Conservation (phyloP, 2,797 vertebrate genomes). For the Tragopan temminckii region DNA sequence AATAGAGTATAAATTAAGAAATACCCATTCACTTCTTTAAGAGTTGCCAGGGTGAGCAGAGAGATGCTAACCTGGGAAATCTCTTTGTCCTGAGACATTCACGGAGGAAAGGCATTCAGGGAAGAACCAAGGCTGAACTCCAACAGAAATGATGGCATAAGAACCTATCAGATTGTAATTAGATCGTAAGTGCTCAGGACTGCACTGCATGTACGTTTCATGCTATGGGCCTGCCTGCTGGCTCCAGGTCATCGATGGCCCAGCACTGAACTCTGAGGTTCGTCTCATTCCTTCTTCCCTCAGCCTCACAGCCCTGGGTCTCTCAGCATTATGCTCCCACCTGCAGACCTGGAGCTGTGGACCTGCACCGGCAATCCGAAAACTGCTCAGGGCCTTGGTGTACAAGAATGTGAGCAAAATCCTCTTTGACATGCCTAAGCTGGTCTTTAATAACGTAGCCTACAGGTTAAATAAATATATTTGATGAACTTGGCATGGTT, state of each 20-base stretch:
- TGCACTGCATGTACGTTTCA: background rate
- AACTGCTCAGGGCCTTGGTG: background rate
- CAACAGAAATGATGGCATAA: background rate
- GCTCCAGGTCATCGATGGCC: background rate
- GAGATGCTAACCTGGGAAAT: background rate
- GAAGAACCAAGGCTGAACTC: background rate
- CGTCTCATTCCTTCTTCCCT: background rate
- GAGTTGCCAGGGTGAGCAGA: background rate
- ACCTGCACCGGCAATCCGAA: background rate
- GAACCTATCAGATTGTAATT: background rate
- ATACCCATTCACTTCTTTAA: background rate
- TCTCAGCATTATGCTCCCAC: background rate
- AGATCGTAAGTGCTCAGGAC: too few relatives aligned
- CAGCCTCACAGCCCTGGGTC: too few relatives aligned
- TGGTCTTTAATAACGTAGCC: slow-evolving; percentile 54
- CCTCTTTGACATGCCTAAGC: slow-evolving; percentile 37
- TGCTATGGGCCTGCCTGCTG: background rate
- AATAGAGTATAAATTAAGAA: background rate
- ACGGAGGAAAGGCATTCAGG: background rate
- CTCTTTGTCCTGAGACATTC: background rate
- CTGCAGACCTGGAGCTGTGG: background rate
- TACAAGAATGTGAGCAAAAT: slow-evolving; percentile 38
- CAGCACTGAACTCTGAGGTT: background rate
- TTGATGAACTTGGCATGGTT: slow-evolving; percentile 51
- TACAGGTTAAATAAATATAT: slow-evolving; percentile 68